phyloP scores from a whole-genome alignment of 2,888 invertebrate genomes.

The Oegoconia quadripuncta region DNA sequence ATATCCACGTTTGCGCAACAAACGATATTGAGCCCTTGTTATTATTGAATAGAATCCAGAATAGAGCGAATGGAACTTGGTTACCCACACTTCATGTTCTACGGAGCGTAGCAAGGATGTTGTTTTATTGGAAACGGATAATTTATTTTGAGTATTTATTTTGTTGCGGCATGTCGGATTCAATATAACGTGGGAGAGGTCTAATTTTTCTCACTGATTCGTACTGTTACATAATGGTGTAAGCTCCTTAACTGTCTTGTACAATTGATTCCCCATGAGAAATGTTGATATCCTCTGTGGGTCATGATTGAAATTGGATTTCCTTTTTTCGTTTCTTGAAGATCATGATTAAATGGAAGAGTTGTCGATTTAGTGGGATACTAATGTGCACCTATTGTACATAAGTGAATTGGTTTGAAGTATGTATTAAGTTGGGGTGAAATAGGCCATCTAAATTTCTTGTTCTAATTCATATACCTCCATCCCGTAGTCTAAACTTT shows the following conservation, averaged over 20 bases:
- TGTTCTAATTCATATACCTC: conserved; percentile 11
- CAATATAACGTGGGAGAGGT: conserved; percentile 62
- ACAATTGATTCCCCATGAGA: conserved; percentile 8
- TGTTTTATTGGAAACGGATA: conserved; percentile 76
- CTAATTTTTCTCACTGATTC: conserved; percentile 33
- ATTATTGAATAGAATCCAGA: conserved; percentile 28
- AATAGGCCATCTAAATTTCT: conserved; percentile 10
- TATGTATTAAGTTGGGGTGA: too few relatives aligned
- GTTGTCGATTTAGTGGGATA: conserved; percentile 21
- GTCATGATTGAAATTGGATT: conserved; percentile 10
- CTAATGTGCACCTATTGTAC: too few relatives aligned
- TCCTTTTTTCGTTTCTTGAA: conserved; percentile 7
- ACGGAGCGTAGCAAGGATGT: conserved; percentile 54
- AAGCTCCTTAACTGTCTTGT: conserved; percentile 5
- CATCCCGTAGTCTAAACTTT: conserved; percentile 1
- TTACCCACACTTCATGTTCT: conserved; percentile 35
- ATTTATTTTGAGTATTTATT: conserved; percentile 75
- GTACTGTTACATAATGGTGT: conserved; percentile 32
- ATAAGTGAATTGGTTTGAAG: too few relatives aligned
- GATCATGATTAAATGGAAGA: conserved; percentile 24
- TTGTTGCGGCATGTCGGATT: conserved; percentile 55
- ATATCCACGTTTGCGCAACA: conserved; percentile 15
- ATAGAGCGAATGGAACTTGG: conserved; percentile 14
- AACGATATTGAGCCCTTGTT: conserved; percentile 27
- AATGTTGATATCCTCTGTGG: conserved; percentile 7